These are phyloP conservation scores for Tetramorium bicarinatum DNA, from an alignment of 2,888 invertebrate species.

Conservation along the genomic window DNA sequence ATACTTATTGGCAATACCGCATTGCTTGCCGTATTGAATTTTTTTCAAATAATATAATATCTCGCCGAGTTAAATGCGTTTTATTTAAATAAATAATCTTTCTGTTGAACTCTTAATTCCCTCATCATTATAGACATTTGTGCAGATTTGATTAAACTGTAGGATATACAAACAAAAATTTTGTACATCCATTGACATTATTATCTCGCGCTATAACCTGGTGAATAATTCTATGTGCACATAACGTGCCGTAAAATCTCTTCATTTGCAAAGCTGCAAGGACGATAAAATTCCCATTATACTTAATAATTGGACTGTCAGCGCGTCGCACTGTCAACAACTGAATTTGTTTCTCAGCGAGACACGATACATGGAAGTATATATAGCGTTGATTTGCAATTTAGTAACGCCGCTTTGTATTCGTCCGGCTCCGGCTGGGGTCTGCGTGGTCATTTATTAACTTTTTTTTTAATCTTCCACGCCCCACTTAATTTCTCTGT, in stretches of 20 bases:
- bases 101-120: not conserved
- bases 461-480: conserved; percentile 58
- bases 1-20: not conserved
- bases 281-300: conserved; percentile 49
- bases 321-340: conserved; percentile 22
- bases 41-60: not conserved
- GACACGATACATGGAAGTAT: conserved; percentile 36
- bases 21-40: not conserved
- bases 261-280: conserved; percentile 4
- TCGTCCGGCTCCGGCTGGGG: conserved; percentile 32
- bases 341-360: conserved; percentile 49
- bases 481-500: conserved; percentile 63
- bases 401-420: conserved; percentile 56
- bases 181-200: not conserved
- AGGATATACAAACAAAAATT: not conserved
- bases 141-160: not conserved
- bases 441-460: conserved; percentile 61
- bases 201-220: not conserved
- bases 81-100: not conserved
- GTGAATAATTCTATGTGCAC: not conserved
- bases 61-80: not conserved
- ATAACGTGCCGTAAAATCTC: conserved; percentile 17
- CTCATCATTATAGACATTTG: not conserved
- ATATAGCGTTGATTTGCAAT: conserved; percentile 51
- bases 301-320: conserved; percentile 58